A percentile compares a stretch with the other conserved stretches of the same genome.
phyloP scores from a whole-genome alignment of 2,113 vertebrate species.

The Lamprotornis superbus region DNA sequence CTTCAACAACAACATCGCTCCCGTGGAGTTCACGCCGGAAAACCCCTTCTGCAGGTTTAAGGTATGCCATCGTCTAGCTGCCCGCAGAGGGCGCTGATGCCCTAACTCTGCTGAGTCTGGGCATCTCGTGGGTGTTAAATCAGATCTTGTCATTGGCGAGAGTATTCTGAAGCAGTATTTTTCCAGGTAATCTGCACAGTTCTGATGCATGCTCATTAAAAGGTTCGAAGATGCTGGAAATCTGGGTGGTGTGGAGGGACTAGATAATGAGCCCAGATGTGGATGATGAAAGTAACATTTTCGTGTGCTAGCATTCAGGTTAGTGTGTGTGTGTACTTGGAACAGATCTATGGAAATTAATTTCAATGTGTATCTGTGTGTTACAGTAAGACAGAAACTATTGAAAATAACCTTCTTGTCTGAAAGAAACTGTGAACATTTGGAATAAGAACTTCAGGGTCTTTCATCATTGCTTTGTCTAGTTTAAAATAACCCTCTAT shows the following conservation, averaged over 20 bases:
- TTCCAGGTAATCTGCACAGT: neutral
- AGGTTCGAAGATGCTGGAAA: neutral
- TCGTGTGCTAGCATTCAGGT: neutral
- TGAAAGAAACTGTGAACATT: neutral
- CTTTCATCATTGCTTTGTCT: neutral
- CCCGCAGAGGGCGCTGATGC: neutral
- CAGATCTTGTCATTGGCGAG: neutral
- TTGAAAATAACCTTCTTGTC: neutral
- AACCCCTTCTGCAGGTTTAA: constrained; percentile 98
- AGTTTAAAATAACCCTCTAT: neutral
- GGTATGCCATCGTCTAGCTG: constrained; percentile 64
- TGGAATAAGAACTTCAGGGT: neutral
- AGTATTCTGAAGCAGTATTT: neutral
- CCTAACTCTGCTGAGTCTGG: neutral
- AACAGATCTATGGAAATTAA: neutral
- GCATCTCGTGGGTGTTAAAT: neutral
- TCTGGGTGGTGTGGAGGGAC: neutral
- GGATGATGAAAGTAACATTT: neutral
- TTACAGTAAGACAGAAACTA: neutral
- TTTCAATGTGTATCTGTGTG: neutral
- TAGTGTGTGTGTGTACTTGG: neutral
- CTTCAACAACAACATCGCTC: constrained; percentile 88
- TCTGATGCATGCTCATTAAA: neutral
- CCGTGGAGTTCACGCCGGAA: constrained; percentile 94
- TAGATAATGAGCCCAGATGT: neutral